Conservation (phyloP, 2,113 vertebrate genomes). For the Albula goreensis region DNA sequence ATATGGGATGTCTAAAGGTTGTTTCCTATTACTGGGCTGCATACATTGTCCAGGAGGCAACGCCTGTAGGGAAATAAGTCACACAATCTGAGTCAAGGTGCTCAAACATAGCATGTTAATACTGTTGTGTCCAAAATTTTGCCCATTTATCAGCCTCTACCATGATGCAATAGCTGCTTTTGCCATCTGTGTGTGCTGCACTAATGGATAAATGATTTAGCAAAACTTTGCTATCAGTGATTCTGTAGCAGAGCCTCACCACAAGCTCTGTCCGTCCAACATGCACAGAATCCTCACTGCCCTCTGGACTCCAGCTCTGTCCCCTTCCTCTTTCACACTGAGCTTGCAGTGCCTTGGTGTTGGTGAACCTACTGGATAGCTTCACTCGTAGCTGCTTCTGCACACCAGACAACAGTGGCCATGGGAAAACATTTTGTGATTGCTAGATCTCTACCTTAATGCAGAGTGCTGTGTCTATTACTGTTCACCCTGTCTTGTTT, state of each 20-base stretch:
- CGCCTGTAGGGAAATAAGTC: constrained; percentile 19
- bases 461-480: neutral
- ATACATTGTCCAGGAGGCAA: constrained; percentile 28
- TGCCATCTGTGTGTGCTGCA: neutral
- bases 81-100: neutral
- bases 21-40: constrained; percentile 14
- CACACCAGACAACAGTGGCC: neutral
- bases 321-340: neutral
- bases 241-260: neutral
- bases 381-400: constrained; percentile 51
- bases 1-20: constrained; percentile 25
- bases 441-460: neutral
- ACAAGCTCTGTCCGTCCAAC: neutral
- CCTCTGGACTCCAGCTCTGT: constrained; percentile 17
- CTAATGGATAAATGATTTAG: neutral
- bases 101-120: neutral
- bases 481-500: neutral
- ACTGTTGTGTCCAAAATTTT: too few relatives aligned
- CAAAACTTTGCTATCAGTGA: neutral
- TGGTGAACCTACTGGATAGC: constrained; percentile 43
- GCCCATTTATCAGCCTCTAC: neutral
- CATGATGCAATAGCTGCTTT: neutral
- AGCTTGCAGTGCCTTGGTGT: neutral
- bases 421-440: neutral
- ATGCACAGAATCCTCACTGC: neutral